phyloP scores from a whole-genome alignment of 2,797 vertebrate genomes.

The Enteromius argenteus region DNA sequence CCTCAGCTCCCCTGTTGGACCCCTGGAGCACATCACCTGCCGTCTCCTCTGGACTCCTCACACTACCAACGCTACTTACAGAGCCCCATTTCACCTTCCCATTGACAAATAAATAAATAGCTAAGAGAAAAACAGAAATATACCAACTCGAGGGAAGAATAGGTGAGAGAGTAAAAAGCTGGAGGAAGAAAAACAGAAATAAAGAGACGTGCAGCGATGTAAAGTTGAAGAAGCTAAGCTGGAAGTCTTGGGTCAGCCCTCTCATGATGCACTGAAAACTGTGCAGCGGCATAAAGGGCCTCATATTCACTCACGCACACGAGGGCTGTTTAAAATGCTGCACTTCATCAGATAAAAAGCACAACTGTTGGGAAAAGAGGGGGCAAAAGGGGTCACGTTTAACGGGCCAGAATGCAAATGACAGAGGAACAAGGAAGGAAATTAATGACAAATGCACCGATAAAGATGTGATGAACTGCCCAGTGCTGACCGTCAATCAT shows the following conservation, averaged over 20 bases:
- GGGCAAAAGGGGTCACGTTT: slow-evolving; percentile 75
- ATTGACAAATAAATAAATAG: slow-evolving; percentile 72
- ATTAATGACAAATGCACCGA: slow-evolving; percentile 78
- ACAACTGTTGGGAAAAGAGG: slow-evolving; percentile 76
- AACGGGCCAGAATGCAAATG: slow-evolving; percentile 83
- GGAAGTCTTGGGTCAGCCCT: slow-evolving; percentile 18
- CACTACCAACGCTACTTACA: slow-evolving; percentile 66
- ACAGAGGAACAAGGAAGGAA: slow-evolving; percentile 72
- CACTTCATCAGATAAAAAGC: slow-evolving; percentile 79
- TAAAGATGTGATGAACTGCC: slow-evolving; percentile 81
- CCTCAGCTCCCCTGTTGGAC: slow-evolving; percentile 79
- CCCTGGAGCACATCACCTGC: slow-evolving; percentile 64
- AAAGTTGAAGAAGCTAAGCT: slow-evolving; percentile 45
- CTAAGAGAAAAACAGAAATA: slow-evolving; percentile 63
- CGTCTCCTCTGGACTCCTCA: slow-evolving; percentile 71
- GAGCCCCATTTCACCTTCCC: slow-evolving; percentile 63
- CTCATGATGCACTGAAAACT: slow-evolving; percentile 44
- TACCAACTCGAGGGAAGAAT: slow-evolving; percentile 50
- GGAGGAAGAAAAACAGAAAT: slow-evolving; percentile 70
- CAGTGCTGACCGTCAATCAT: slow-evolving; percentile 79
- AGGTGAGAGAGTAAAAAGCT: slow-evolving; percentile 43
- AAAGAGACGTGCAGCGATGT: slow-evolving; percentile 68
- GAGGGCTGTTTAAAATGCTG: slow-evolving; percentile 62
- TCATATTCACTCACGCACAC: not conserved
- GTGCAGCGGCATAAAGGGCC: slow-evolving; percentile 4